Conservation (phyloP, 1,140 invertebrate species). For the Heliconius hermathena region DNA sequence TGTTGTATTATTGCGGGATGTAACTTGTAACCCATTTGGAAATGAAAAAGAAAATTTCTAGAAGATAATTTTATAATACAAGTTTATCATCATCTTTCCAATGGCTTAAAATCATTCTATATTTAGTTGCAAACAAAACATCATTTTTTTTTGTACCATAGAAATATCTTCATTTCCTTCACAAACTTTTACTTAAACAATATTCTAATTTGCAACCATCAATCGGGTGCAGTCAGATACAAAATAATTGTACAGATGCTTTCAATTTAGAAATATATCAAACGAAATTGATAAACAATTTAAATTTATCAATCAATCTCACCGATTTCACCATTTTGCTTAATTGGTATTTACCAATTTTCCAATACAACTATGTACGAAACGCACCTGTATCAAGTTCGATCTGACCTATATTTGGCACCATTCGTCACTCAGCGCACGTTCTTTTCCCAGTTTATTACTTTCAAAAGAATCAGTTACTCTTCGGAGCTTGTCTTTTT, state of each 20-base stretch:
- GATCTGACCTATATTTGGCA: conserved; percentile 27
- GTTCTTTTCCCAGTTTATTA: conserved; percentile 22
- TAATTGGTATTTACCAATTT: conserved; percentile 12
- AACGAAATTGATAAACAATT: conserved; percentile 11
- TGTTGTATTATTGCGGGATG: too few species aligned
- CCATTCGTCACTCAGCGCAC: conserved; percentile 16
- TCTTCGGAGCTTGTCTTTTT: conserved; percentile 15
- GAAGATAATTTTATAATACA: too few species aligned
- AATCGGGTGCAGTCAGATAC: not conserved
- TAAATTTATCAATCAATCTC: conserved; percentile 9
- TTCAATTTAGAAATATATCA: not conserved
- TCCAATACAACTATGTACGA: conserved; percentile 8
- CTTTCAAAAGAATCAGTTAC: conserved; percentile 28
- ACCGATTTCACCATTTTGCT: conserved; percentile 3
- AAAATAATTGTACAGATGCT: not conserved
- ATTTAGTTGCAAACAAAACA: not conserved
- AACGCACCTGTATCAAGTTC: conserved; percentile 19
- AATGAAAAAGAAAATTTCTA: too few species aligned
- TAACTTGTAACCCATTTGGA: too few species aligned
- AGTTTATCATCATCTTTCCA: too few species aligned
- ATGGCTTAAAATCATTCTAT: too few species aligned
- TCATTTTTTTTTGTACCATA: not conserved
- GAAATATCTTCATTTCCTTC: not conserved
- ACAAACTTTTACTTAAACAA: not conserved
- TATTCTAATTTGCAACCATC: too few species aligned